Conservation (phyloP, 2,888 invertebrate species). For the Uropetala carovei region DNA sequence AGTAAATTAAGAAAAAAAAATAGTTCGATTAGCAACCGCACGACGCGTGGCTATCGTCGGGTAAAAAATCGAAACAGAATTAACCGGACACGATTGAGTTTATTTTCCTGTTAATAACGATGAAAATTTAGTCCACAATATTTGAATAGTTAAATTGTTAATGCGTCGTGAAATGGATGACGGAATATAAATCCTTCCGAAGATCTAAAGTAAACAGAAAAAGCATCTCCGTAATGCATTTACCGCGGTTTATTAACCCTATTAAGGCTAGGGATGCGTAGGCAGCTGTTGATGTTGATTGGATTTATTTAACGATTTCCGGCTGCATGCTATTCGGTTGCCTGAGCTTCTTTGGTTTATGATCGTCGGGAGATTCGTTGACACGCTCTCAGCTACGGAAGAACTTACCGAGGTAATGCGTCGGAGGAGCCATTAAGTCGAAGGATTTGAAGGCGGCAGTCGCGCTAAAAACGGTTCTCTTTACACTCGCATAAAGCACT, state of each 20-base stretch:
- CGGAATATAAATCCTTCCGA: not conserved
- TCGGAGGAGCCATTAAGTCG: not conserved
- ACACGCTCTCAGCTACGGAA: conserved; percentile 33
- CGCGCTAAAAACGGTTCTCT: too few species aligned
- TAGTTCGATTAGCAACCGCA: not conserved
- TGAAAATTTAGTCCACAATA: not conserved
- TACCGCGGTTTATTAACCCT: conserved; percentile 33
- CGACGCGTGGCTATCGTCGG: not conserved
- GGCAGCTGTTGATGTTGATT: conserved; percentile 51
- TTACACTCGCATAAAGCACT: too few species aligned
- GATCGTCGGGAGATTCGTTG: not conserved
- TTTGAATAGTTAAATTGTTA: conserved; percentile 16
- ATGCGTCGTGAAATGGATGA: not conserved
- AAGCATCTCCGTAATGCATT: not conserved
- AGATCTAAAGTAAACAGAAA: not conserved
- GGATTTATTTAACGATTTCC: conserved; percentile 49
- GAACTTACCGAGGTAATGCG: not conserved
- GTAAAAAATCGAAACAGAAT: not conserved
- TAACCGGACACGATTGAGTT: not conserved
- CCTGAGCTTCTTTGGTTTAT: not conserved
- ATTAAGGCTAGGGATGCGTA: conserved; percentile 3
- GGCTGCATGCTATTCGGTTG: conserved; percentile 33
- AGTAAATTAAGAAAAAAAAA: not conserved
- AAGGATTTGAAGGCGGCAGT: not conserved
- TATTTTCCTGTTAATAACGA: not conserved